Evolutionary conservation across 2,888 invertebrate species (phyloP).

Genomic region (Timema cristinae): DNA sequence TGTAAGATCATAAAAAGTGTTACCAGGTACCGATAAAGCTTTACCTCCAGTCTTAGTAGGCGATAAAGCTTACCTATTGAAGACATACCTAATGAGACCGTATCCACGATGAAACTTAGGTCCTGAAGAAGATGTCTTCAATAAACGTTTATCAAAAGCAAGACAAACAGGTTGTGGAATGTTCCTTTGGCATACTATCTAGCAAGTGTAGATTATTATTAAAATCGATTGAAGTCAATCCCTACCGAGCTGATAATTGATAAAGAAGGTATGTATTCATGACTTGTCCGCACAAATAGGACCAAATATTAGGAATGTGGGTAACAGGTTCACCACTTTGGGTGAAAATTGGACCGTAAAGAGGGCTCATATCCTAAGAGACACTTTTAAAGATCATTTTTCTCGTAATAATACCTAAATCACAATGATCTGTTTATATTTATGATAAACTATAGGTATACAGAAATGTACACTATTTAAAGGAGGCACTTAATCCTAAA

Average conservation of each 20-base stretch:
- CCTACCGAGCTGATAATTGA: not conserved
- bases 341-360: not conserved
- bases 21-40: not conserved
- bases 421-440: no score
- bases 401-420: not conserved
- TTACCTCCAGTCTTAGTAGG: not conserved
- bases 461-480: no score
- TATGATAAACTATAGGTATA: no score
- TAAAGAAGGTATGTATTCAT: not conserved
- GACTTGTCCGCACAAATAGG: not conserved
- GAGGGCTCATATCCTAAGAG: not conserved
- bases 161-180: not conserved
- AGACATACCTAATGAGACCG: slow-evolving; percentile 1
- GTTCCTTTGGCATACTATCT: slow-evolving; percentile 1
- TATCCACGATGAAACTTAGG: not conserved
- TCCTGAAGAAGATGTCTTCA: not conserved
- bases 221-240: not conserved
- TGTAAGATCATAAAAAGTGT: not conserved
- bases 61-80: not conserved
- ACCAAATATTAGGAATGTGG: not conserved
- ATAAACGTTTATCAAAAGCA: not conserved
- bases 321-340: not conserved
- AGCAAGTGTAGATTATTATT: not conserved
- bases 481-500: no score
- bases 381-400: not conserved